A percentile compares a stretch with the other conserved stretches of the same genome.
Evolutionary conservation across 2,113 vertebrate genomes (phyloP).

Genomic region (Helogale parvula): DNA sequence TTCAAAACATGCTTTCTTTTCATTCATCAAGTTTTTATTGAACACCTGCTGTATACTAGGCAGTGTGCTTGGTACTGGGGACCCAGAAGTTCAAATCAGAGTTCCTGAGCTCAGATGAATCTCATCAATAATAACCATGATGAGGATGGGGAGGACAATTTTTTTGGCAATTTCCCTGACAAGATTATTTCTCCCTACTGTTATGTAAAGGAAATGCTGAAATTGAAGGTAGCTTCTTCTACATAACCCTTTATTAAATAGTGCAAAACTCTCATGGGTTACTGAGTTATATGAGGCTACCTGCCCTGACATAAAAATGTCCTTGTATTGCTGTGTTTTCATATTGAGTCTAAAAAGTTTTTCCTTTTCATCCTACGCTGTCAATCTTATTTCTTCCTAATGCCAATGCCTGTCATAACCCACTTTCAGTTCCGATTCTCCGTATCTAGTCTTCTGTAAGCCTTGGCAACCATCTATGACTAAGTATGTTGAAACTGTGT

Average conservation of each 20-base stretch:
- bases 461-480: background rate
- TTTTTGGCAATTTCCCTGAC: background rate
- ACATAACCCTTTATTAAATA: background rate
- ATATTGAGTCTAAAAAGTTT: background rate
- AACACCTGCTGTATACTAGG: background rate
- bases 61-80: background rate
- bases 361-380: constrained; percentile 1
- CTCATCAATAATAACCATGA: background rate
- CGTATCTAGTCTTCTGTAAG: background rate
- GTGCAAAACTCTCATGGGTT: background rate
- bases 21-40: constrained; percentile 5
- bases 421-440: constrained; percentile 7
- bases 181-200: constrained; percentile 26
- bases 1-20: background rate
- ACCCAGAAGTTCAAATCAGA: background rate
- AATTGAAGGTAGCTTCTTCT: background rate
- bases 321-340: background rate
- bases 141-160: background rate
- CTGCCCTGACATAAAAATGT: background rate
- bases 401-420: background rate
- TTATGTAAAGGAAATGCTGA: background rate
- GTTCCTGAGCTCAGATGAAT: background rate
- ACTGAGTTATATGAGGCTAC: background rate
- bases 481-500: background rate
- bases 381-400: background rate